Evolutionary conservation across 2,888 invertebrate species (phyloP).

Genomic region (Sipha maydis): DNA sequence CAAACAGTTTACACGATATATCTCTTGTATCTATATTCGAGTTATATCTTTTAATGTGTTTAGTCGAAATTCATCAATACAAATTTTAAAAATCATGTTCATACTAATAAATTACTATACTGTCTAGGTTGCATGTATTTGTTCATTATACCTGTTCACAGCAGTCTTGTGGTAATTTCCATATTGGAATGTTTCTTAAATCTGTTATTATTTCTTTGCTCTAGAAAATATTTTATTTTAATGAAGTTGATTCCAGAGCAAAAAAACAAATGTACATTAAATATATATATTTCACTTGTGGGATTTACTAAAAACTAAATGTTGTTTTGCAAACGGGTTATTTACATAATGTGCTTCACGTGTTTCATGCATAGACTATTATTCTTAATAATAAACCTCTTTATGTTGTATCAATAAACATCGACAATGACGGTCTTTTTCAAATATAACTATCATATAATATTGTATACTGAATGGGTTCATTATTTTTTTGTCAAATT

Average conservation of each 20-base stretch:
- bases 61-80: neutral
- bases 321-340: neutral
- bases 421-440: neutral
- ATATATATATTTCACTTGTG: neutral
- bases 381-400: neutral
- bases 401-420: neutral
- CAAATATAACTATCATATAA: neutral
- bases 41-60: neutral
- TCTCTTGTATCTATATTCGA: neutral
- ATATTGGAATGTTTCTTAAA: conserved; percentile 55
- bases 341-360: neutral
- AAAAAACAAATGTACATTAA: neutral
- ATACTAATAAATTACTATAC: no score
- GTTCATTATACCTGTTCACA: conserved; percentile 41
- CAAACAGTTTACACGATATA: neutral
- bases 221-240: conserved; percentile 33
- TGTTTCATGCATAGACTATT: neutral
- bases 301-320: neutral
- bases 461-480: neutral
- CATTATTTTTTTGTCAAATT: neutral
- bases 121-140: neutral
- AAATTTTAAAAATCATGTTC: no score
- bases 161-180: conserved; percentile 55
- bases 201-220: conserved; percentile 56
- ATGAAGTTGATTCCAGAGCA: neutral